A percentile compares a stretch with the other conserved stretches of the same genome.
These are phyloP conservation scores for Embidobia sp. DNA, from an alignment of 2,888 invertebrate genomes.

Conservation along the genomic window DNA sequence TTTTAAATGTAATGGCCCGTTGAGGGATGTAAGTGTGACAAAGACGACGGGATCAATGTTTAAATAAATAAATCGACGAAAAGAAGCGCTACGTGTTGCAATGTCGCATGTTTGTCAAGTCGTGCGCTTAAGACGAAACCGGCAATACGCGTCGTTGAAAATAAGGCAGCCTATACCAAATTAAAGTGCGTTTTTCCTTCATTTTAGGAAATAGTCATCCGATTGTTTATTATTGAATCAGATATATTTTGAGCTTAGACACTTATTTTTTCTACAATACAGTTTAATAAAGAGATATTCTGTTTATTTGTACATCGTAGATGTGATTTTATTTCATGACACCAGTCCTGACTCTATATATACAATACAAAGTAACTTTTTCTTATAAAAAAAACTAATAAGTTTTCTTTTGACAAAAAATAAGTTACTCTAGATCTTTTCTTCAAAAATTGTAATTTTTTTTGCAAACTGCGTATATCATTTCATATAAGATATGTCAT, in stretches of 20 bases:
- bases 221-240: conserved; percentile 53
- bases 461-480: too few species aligned
- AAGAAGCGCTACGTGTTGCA: conserved; percentile 10
- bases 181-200: conserved; percentile 24
- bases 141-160: conserved; percentile 25
- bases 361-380: too few species aligned
- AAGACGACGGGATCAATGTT: conserved; percentile 32
- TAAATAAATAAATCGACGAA: conserved; percentile 26
- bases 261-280: conserved; percentile 57
- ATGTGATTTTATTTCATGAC: neutral
- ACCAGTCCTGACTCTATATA: conserved; percentile 27
- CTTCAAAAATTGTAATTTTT: too few species aligned
- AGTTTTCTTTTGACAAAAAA: too few species aligned
- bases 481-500: too few species aligned
- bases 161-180: conserved; percentile 21
- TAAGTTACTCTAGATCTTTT: too few species aligned
- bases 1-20: too few species aligned
- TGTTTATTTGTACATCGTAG: conserved; percentile 37
- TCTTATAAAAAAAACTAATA: too few species aligned
- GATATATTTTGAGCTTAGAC: conserved; percentile 53
- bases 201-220: conserved; percentile 41
- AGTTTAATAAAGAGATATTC: conserved; percentile 53
- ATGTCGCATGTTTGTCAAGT: conserved; percentile 36
- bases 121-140: too few species aligned
- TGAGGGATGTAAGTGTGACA: neutral